Percentiles rank a stretch among this genome's conserved stretches.
phyloP scores from a whole-genome alignment of 2,888 invertebrate species.

The Norana najaformis region DNA sequence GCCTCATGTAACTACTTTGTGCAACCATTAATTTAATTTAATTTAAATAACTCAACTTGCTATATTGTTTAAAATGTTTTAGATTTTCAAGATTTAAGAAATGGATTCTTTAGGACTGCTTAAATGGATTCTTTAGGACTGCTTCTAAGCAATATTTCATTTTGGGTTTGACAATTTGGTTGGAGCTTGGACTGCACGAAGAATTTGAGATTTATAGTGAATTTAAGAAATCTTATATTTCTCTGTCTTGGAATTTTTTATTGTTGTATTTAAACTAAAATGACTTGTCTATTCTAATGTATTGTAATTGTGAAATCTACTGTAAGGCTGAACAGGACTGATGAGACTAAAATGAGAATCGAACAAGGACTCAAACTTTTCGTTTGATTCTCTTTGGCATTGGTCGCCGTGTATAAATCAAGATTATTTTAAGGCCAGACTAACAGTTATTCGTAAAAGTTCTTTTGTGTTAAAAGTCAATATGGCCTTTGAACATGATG shows the following conservation, averaged over 20 bases:
- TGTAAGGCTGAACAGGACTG: neutral
- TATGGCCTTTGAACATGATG: neutral
- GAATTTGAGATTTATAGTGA: neutral
- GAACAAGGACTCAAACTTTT: neutral
- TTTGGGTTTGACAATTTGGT: neutral
- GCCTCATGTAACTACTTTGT: neutral
- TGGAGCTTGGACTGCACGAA: too few species aligned
- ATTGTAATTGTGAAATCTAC: neutral
- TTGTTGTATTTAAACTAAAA: neutral
- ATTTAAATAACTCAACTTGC: neutral
- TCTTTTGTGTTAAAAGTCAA: neutral
- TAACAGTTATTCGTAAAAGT: neutral
- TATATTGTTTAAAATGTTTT: neutral
- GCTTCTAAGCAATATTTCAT: neutral
- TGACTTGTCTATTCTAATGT: neutral
- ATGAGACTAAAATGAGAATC: neutral
- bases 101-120: neutral
- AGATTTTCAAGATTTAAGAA: neutral
- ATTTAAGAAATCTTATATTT: conserved; percentile 1
- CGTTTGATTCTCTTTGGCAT: neutral
- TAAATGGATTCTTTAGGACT: neutral
- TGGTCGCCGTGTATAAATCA: neutral
- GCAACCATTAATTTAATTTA: neutral
- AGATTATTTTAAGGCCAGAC: neutral
- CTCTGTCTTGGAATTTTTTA: neutral